Evolutionary conservation across 2,888 invertebrate genomes (phyloP).

Genomic region (Drosophila yooni): DNA sequence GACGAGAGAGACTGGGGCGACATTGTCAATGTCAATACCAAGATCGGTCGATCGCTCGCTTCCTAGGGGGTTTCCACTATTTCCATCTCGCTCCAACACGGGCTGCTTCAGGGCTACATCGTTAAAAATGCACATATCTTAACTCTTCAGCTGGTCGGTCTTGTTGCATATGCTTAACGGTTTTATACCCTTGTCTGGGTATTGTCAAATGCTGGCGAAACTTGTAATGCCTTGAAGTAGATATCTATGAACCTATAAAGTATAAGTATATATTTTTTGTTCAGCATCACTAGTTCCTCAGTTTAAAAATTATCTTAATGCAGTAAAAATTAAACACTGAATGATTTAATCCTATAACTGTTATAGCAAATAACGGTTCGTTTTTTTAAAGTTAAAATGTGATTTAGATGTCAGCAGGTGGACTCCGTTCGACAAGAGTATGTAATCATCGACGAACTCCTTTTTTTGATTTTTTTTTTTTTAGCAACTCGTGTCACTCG

Average conservation of each 20-base stretch:
- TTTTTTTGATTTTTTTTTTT: constrained; percentile 22
- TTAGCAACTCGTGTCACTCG: constrained; percentile 32
- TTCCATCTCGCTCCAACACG: constrained; percentile 17
- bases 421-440: background rate
- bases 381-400: background rate
- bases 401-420: background rate
- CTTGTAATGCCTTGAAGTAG: background rate
- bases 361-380: background rate
- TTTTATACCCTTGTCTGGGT: constrained; percentile 15
- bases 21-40: constrained; percentile 75
- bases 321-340: background rate
- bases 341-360: background rate
- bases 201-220: background rate
- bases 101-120: constrained; percentile 9
- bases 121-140: constrained; percentile 64
- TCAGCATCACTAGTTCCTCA: background rate
- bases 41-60: constrained; percentile 44
- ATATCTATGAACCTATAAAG: background rate
- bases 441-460: background rate
- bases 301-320: background rate
- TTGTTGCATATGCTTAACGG: constrained; percentile 73
- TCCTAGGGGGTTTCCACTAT: constrained; percentile 7
- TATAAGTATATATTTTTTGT: too few species aligned
- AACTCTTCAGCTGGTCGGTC: constrained; percentile 34
- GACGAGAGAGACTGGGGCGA: constrained; percentile 28